phyloP scores from a whole-genome alignment of 2,888 invertebrate genomes.

The Trichogramma dendrolimi region DNA sequence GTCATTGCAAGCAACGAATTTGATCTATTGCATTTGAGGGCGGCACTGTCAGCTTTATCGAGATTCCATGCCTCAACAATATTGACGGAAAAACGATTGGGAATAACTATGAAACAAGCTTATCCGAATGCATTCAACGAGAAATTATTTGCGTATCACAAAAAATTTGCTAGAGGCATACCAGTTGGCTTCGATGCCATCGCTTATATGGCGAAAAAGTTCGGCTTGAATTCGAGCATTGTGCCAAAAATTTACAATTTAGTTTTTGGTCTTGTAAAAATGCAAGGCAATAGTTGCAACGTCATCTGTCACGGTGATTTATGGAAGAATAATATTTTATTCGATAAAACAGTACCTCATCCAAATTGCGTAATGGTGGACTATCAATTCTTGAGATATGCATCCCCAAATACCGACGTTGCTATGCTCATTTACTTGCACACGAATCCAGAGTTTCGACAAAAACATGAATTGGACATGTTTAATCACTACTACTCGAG shows the following conservation, averaged over 20 bases:
- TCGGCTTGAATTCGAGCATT: conserved; percentile 8
- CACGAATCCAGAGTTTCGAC: conserved; percentile 6
- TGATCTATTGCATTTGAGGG: conserved; percentile 19
- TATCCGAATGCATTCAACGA: conserved; percentile 11
- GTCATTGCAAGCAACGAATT: conserved; percentile 33
- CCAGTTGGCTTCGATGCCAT: not conserved
- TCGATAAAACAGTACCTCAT: not conserved
- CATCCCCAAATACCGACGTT: not conserved
- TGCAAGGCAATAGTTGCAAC: conserved; percentile 49
- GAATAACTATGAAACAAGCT: not conserved
- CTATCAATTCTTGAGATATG: conserved; percentile 14
- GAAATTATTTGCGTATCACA: not conserved
- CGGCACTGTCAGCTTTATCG: conserved; percentile 38
- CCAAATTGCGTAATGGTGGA: conserved; percentile 13
- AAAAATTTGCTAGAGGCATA: not conserved
- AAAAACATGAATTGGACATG: not conserved
- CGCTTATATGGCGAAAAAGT: not conserved
- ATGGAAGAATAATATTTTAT: conserved; percentile 16
- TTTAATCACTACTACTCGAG: conserved; percentile 6
- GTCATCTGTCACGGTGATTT: conserved; percentile 13
- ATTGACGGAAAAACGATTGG: conserved; percentile 32
- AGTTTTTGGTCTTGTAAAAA: conserved; percentile 61
- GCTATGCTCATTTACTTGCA: conserved; percentile 5
- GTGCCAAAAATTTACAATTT: conserved; percentile 3
- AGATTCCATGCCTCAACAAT: conserved; percentile 41